A percentile compares a stretch with the other conserved stretches of the same genome.
Evolutionary conservation across 2,797 vertebrate genomes (phyloP).

Genomic region (Artibeus lituratus): DNA sequence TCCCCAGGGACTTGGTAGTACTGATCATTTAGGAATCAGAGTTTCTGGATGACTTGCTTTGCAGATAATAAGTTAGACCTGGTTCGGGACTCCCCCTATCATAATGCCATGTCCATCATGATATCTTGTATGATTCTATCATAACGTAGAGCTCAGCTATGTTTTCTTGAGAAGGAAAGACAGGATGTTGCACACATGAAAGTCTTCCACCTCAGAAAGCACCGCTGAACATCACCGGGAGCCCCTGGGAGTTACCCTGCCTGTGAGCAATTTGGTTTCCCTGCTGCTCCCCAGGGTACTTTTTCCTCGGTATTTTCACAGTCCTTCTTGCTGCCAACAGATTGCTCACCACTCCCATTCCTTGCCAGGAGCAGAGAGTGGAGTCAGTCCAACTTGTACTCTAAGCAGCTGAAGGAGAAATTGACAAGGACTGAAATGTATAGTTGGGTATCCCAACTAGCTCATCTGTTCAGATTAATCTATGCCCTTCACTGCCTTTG

Average conservation of each 20-base stretch:
- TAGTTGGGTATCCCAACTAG: neutral
- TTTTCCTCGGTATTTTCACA: neutral
- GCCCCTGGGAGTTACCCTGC: neutral
- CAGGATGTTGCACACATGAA: neutral
- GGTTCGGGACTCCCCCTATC: neutral
- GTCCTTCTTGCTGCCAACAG: neutral
- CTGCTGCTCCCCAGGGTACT: neutral
- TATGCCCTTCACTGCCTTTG: neutral
- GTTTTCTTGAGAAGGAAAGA: neutral
- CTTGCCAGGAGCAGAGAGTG: neutral
- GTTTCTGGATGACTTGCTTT: neutral
- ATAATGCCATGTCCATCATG: neutral
- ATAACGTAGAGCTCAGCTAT: neutral
- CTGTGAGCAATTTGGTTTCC: neutral
- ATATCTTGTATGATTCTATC: neutral
- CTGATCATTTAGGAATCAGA: neutral
- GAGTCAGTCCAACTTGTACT: neutral
- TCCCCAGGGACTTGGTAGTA: neutral
- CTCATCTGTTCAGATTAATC: neutral
- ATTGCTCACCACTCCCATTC: neutral
- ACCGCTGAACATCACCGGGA: neutral
- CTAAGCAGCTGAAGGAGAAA: neutral
- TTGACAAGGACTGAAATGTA: neutral
- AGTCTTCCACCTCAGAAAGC: neutral
- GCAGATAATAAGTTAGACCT: neutral